Percentiles rank a stretch among this genome's conserved stretches.
phyloP scores from a whole-genome alignment of 2,797 vertebrate genomes.

The Cryptoprocta ferox region DNA sequence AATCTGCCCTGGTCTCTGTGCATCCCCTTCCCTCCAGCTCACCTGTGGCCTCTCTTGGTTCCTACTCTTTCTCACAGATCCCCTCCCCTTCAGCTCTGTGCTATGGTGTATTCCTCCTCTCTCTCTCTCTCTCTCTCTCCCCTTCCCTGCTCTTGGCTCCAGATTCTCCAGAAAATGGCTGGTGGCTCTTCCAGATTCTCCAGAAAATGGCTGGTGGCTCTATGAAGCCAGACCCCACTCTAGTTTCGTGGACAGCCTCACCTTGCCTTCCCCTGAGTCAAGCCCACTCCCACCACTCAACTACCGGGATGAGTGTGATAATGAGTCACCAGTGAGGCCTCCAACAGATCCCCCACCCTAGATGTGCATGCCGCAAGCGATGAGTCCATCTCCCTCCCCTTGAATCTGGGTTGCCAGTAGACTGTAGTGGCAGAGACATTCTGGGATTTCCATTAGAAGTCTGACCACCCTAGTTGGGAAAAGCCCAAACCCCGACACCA shows the following conservation, averaged over 20 bases:
- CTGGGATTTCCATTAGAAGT: not conserved
- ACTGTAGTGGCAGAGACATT: not conserved
- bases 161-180: not conserved
- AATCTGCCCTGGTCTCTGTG: not conserved
- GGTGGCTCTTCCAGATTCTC: not conserved
- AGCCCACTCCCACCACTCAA: not conserved
- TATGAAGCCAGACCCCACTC: no score
- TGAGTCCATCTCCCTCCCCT: not conserved
- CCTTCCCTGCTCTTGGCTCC: not conserved
- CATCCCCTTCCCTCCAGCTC: not conserved
- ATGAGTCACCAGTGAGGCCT: not conserved
- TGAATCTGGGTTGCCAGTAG: not conserved
- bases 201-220: not conserved
- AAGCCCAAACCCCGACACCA: not conserved
- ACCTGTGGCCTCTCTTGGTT: not conserved
- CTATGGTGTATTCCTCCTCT: not conserved
- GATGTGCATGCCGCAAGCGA: not conserved
- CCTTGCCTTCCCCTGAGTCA: not conserved
- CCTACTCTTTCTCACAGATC: not conserved
- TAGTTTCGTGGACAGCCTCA: not conserved
- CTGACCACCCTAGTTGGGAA: not conserved
- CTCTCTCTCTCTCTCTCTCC: not conserved
- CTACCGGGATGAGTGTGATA: not conserved
- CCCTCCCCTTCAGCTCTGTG: not conserved
- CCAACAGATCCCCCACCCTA: not conserved